Conservation (phyloP, 1,140 invertebrate species). For the Plectrocnemia conspersa region DNA sequence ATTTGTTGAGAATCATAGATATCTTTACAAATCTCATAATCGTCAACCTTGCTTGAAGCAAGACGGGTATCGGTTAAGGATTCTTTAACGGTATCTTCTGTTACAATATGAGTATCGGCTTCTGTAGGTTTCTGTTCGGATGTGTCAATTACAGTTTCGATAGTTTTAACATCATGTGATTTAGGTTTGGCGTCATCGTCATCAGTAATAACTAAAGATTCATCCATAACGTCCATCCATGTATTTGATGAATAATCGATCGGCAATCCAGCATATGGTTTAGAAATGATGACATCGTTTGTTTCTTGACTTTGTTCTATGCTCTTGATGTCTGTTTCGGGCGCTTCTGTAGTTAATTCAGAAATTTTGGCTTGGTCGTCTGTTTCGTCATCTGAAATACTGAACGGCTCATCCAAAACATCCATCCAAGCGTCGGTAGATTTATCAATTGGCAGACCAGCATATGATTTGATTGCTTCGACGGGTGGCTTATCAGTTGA, state of each 20-base stretch:
- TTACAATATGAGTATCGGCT: conserved; percentile 46
- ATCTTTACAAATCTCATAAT: too few species aligned
- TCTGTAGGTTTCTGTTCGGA: conserved; percentile 36
- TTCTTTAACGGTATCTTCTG: conserved; percentile 51
- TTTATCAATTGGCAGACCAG: conserved; percentile 47
- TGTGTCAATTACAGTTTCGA: conserved; percentile 6
- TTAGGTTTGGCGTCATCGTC: conserved; percentile 36
- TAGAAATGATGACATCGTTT: background rate
- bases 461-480: conserved; percentile 34
- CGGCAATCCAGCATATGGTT: conserved; percentile 39
- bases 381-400: conserved; percentile 41
- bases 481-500: conserved; percentile 4
- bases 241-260: conserved; percentile 38
- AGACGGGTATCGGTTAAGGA: conserved; percentile 39
- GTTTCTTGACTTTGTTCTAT: background rate
- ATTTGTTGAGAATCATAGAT: too few species aligned
- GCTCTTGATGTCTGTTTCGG: background rate
- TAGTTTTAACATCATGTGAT: conserved; percentile 2
- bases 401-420: conserved; percentile 51
- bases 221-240: conserved; percentile 50
- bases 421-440: conserved; percentile 49
- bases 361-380: conserved; percentile 24
- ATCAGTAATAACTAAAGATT: conserved; percentile 50
- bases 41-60: too few species aligned
- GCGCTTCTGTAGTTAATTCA: conserved; percentile 3